Base-by-base conservation (phyloP, 2,888 invertebrate species). In the Drosophila birchii region DNA sequence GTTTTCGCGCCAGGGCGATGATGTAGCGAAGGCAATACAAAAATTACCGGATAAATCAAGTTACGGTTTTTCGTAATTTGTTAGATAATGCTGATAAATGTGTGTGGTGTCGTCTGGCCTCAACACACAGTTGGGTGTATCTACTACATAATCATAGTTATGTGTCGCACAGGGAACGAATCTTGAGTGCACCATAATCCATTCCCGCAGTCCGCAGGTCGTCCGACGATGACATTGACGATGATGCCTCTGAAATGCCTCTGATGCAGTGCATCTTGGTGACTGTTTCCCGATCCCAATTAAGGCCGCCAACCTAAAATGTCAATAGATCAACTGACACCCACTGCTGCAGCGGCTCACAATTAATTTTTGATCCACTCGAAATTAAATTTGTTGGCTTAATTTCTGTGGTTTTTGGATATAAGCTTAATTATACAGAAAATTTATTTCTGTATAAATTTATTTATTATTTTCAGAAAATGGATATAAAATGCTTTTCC, bases 1-100 rank as follows among this genome's bases (percentile, higher is more conserved):
- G 62, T 36, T 62, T 80, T 73, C 56, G 73, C 79, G 58, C 76
- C 60, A n/a, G n/a, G 16, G 16, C 60, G 41, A 58, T 23, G 41
- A 16, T 16, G 45, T 26, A 9, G 45, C 32, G 59, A 39, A 53
- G 51, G 51, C 51, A 53, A 34, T 59, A 58, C 75, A 86, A 84
- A 90, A 91, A 90, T 86, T 84, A 89, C 90, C 91, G 90, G 91
- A 91, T 90, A 91, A 91, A 91, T 91, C 90, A 91, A 91, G 90
- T 91, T 91, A 91, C 88, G 85, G 85, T 77, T 78, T 87, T 73
- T 84, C 47, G 81, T 89, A 91, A 91, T 91, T 90, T 90, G 88
- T 89, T 90, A 81, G 84, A 89, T 91, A 90, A 91, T 91, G 88
- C 83, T 90, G 88, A 91, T 86, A 88, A 86, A 89, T 90, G 88